These are phyloP conservation scores for Synaphobranchus kaupii DNA, from an alignment of 2,797 vertebrate species.

Conservation along the genomic window DNA sequence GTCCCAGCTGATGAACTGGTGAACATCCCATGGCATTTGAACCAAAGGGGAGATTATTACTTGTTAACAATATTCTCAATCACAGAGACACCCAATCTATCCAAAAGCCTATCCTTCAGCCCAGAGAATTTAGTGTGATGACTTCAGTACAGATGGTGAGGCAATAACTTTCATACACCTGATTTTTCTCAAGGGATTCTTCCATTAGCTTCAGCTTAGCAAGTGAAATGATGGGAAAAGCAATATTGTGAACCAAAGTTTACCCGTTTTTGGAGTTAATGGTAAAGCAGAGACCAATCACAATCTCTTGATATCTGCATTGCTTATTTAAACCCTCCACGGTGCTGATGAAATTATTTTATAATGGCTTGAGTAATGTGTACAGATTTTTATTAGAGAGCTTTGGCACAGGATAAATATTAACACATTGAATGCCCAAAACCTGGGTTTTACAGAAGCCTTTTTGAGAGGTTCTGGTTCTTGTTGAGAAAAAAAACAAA, in stretches of 20 bases:
- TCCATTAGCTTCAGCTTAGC: conserved; percentile 34
- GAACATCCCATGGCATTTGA: conserved; percentile 42
- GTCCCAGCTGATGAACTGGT: conserved; percentile 32
- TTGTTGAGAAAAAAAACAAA: background rate
- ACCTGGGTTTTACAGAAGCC: background rate
- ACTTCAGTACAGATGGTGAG: conserved; percentile 42
- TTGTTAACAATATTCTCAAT: conserved; percentile 55
- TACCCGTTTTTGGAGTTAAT: background rate
- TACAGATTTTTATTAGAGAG: background rate
- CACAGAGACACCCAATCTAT: conserved; percentile 49
- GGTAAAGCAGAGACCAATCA: conserved; percentile 2
- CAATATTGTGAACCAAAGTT: conserved; percentile 7
- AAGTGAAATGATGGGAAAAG: conserved; percentile 19
- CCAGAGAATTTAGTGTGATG: conserved; percentile 53
- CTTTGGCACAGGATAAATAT: background rate
- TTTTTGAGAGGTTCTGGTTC: no score
- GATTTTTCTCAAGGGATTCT: conserved; percentile 26
- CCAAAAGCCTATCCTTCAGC: conserved; percentile 38
- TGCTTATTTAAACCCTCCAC: background rate
- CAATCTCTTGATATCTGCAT: background rate
- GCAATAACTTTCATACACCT: conserved; percentile 27
- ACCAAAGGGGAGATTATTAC: conserved; percentile 56
- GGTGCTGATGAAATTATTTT: conserved; percentile 11
- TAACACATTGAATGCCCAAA: background rate
- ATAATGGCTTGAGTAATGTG: conserved; percentile 22